Conservation (phyloP, 2,797 vertebrate species). For the Oreochromis grahami region DNA sequence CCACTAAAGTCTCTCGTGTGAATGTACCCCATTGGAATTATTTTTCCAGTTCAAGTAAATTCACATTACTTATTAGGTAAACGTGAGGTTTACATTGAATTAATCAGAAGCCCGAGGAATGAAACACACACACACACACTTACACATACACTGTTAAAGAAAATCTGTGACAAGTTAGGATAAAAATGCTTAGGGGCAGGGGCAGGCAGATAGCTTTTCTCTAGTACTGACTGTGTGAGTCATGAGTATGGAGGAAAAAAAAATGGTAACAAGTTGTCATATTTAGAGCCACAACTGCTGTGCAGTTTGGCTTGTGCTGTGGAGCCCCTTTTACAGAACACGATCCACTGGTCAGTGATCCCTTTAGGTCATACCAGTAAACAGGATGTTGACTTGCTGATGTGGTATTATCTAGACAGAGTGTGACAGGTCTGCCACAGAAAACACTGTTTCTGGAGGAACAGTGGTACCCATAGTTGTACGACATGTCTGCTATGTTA, state of each 20-base stretch:
- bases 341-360: constrained; percentile 44
- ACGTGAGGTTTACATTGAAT: background rate
- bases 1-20: background rate
- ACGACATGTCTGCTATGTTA: constrained; percentile 24
- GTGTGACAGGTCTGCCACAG: constrained; percentile 38
- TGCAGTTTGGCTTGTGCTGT: constrained; percentile 21
- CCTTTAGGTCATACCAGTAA: constrained; percentile 54
- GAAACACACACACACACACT: background rate
- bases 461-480: constrained; percentile 18
- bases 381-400: constrained; percentile 60
- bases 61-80: background rate
- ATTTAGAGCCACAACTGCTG: background rate
- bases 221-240: background rate
- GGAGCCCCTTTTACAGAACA: constrained; percentile 27
- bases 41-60: background rate
- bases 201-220: background rate
- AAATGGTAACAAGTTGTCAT: constrained; percentile 33
- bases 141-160: background rate
- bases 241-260: background rate
- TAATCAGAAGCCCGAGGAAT: background rate
- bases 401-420: constrained; percentile 40
- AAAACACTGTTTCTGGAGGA: constrained; percentile 24
- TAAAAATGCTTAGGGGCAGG: background rate
- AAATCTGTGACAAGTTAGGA: background rate
- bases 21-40: background rate